Evolutionary conservation across 2,888 invertebrate genomes (phyloP).

Genomic region (Kryphioiulus occultus): DNA sequence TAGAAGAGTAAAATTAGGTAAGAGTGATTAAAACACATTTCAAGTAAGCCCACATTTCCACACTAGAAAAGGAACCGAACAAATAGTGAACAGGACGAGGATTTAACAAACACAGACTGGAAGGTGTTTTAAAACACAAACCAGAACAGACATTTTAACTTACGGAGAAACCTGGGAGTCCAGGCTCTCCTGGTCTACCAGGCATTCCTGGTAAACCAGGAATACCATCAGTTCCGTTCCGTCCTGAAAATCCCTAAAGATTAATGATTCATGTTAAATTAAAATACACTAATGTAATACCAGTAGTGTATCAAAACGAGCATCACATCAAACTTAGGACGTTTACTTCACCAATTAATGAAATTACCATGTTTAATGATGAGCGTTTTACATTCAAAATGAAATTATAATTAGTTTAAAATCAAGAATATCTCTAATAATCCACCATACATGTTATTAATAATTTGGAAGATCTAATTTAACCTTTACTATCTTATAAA

Average conservation of each 20-base stretch:
- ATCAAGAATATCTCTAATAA: too few species aligned
- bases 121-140: background rate
- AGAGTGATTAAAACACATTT: background rate
- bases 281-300: background rate
- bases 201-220: constrained; percentile 61
- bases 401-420: too few species aligned
- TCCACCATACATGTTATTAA: too few species aligned
- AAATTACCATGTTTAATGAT: background rate
- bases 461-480: too few species aligned
- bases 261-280: constrained; percentile 1
- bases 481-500: too few species aligned
- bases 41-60: background rate
- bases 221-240: constrained; percentile 65
- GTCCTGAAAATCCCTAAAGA: constrained; percentile 61
- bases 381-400: background rate
- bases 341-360: background rate
- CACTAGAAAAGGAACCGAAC: background rate
- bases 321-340: background rate
- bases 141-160: background rate
- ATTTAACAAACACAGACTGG: background rate
- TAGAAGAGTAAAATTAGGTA: too few species aligned
- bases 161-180: constrained; percentile 55
- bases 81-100: background rate
- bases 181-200: constrained; percentile 58
- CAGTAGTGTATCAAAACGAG: background rate